Evolutionary conservation across 2,888 invertebrate genomes (phyloP).

Genomic region (Blastobasis adustella): DNA sequence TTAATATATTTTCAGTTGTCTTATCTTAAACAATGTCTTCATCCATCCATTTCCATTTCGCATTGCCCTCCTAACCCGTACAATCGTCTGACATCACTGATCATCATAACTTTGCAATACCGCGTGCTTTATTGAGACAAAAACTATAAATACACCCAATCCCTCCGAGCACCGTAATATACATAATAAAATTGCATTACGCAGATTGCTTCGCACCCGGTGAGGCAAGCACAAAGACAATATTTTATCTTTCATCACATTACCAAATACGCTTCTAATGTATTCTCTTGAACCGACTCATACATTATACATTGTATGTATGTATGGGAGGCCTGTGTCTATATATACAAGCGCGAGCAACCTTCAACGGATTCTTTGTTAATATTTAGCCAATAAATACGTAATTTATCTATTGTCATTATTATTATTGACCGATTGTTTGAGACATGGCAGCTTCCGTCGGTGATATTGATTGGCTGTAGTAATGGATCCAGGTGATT

Average conservation of each 20-base stretch:
- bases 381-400: constrained; percentile 34
- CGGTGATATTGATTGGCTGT: too few species aligned
- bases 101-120: too few species aligned
- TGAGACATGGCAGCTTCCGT: constrained; percentile 9
- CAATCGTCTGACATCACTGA: too few species aligned
- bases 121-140: constrained; percentile 14
- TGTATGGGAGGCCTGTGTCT: constrained; percentile 18
- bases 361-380: constrained; percentile 44
- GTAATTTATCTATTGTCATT: constrained; percentile 57
- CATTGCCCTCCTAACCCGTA: too few species aligned
- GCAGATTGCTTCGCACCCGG: constrained; percentile 27
- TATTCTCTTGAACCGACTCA: constrained; percentile 33
- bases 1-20: too few species aligned
- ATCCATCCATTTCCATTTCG: too few species aligned
- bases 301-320: constrained; percentile 28
- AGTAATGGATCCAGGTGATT: too few species aligned
- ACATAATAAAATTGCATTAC: constrained; percentile 37
- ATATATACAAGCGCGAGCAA: constrained; percentile 17
- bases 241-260: constrained; percentile 50
- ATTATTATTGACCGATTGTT: constrained; percentile 39
- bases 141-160: constrained; percentile 24
- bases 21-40: too few species aligned
- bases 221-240: constrained; percentile 43
- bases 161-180: constrained; percentile 30
- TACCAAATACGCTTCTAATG: constrained; percentile 45